These are phyloP conservation scores for Loris lydekkerianus DNA, from an alignment of 2,797 vertebrate genomes.

Conservation along the genomic window DNA sequence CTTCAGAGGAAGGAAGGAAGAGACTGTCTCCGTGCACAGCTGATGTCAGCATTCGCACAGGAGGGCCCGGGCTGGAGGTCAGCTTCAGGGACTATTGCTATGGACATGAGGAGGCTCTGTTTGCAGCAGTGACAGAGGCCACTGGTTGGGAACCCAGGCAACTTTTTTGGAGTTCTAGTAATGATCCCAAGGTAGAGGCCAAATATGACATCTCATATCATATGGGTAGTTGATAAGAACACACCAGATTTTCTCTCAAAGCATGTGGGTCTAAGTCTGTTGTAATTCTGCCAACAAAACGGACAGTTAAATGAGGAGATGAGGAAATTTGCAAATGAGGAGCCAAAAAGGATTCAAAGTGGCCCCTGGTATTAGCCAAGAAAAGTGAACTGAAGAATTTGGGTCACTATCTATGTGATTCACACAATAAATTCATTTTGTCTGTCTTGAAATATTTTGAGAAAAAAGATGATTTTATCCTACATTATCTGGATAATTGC, in stretches of 20 bases:
- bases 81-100: neutral
- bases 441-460: neutral
- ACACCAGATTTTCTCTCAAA: neutral
- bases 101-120: neutral
- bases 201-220: neutral
- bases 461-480: constrained; percentile 48
- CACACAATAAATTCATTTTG: neutral
- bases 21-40: fast-evolving
- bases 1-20: neutral
- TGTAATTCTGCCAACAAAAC: neutral
- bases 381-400: neutral
- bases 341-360: neutral
- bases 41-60: neutral
- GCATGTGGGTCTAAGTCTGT: neutral
- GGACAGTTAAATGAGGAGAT: neutral
- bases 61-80: neutral
- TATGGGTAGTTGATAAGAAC: neutral
- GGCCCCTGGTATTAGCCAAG: neutral
- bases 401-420: neutral
- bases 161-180: neutral
- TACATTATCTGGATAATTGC: neutral
- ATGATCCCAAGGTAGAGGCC: neutral
- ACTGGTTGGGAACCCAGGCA: neutral
- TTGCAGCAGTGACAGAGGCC: neutral
- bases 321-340: neutral